Evolutionary conservation across 1,140 invertebrate genomes (phyloP).

Genomic region (Latrodectus geometricus): DNA sequence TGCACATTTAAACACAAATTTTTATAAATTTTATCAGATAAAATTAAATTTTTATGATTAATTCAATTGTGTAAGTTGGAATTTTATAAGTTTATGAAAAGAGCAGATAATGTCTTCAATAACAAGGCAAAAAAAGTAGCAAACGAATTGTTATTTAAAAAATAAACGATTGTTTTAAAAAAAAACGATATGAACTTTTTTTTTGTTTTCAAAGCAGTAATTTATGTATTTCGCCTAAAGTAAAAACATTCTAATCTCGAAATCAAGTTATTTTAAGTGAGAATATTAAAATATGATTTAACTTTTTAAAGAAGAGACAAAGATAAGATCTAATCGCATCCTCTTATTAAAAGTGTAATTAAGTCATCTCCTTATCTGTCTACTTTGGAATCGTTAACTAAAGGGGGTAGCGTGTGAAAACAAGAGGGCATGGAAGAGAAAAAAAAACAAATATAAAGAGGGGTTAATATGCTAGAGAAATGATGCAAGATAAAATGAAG

Average conservation of each 20-base stretch:
- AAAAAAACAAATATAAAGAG: neutral
- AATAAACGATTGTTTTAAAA: neutral
- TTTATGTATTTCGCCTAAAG: neutral
- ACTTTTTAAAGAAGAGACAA: neutral
- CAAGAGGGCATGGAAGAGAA: neutral
- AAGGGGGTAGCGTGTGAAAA: neutral
- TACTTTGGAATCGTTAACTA: neutral
- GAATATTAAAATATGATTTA: neutral
- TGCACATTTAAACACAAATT: too few relatives aligned
- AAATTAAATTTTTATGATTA: too few relatives aligned
- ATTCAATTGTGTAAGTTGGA: too few relatives aligned
- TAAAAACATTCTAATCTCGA: neutral
- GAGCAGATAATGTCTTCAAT: too few relatives aligned
- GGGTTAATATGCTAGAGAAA: neutral
- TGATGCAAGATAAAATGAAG: slow-evolving; percentile 8
- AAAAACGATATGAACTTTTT: neutral
- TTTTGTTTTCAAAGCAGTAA: neutral
- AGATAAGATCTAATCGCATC: neutral
- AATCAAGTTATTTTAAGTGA: neutral
- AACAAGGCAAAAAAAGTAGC: too few relatives aligned
- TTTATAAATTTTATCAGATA: too few relatives aligned
- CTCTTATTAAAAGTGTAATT: neutral
- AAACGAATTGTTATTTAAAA: neutral
- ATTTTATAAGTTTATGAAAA: too few relatives aligned
- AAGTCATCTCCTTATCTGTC: neutral